Evolutionary conservation across 1,140 invertebrate species (phyloP).

Genomic region (Drosophila insularis): DNA sequence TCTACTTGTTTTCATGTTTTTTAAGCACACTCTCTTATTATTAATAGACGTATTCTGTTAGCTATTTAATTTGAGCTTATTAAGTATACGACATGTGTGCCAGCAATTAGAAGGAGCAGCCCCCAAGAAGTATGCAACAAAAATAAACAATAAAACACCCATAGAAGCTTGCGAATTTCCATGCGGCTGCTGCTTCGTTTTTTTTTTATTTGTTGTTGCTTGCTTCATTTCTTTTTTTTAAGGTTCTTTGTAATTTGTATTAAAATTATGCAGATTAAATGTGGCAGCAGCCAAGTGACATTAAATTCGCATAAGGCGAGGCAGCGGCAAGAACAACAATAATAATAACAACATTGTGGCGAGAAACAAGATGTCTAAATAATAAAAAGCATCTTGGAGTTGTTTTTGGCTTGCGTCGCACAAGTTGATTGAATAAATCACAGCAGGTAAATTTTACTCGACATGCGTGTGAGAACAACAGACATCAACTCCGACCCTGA

Average conservation of each 20-base stretch:
- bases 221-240: neutral
- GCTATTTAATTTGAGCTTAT: conserved; percentile 28
- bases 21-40: neutral
- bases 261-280: conserved; percentile 80
- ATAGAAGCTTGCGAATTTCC: neutral
- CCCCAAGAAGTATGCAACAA: conserved; percentile 1
- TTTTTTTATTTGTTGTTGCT: neutral
- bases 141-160: neutral
- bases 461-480: conserved; percentile 50
- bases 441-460: conserved; percentile 60
- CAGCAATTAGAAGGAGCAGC: conserved; percentile 21
- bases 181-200: neutral
- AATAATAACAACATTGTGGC: conserved; percentile 10
- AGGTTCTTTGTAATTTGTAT: conserved; percentile 48
- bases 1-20: neutral
- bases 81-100: conserved; percentile 26
- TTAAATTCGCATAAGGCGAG: conserved; percentile 70
- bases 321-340: neutral
- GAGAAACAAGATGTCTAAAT: conserved; percentile 72
- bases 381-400: conserved; percentile 66
- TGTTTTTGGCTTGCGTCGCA: conserved; percentile 48
- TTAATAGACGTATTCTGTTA: neutral
- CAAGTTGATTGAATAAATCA: conserved; percentile 80
- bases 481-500: neutral
- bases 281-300: conserved; percentile 66